phyloP scores from a whole-genome alignment of 2,113 vertebrate species.

The Istiophorus platypterus region DNA sequence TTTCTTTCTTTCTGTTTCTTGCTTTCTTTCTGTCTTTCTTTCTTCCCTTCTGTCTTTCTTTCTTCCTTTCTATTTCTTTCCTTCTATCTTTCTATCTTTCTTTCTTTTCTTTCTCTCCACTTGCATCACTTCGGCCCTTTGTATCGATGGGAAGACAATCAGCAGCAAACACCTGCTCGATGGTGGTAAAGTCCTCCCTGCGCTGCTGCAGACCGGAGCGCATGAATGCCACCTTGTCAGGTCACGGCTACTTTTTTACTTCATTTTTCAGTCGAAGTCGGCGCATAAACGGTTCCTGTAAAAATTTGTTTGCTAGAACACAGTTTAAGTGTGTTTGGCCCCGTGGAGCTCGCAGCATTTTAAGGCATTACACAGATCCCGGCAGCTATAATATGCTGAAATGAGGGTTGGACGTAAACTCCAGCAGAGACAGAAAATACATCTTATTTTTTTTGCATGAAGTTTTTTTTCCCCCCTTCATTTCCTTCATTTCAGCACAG shows the following conservation, averaged over 20 bases:
- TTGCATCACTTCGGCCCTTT: background rate
- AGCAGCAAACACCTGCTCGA: background rate
- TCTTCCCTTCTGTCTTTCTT: background rate
- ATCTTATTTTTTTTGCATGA: background rate
- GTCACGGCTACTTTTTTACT: background rate
- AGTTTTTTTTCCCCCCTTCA: too few relatives aligned
- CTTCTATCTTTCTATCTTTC: background rate
- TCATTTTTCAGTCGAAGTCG: background rate
- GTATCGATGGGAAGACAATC: background rate
- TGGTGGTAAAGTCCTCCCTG: background rate
- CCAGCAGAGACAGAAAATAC: background rate
- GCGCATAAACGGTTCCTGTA: background rate
- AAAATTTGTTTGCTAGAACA: background rate
- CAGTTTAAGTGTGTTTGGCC: background rate
- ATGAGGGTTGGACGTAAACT: background rate
- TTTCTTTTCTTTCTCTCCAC: background rate
- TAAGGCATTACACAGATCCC: background rate
- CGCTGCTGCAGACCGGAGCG: background rate
- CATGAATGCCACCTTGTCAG: background rate
- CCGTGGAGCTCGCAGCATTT: background rate
- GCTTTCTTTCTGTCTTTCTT: background rate
- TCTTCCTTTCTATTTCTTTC: background rate
- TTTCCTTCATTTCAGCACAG: constrained; percentile 2
- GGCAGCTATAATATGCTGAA: background rate
- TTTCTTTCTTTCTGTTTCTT: background rate